Base-by-base conservation (phyloP, 1,140 invertebrate genomes). In the Lepidurus apus region DNA sequence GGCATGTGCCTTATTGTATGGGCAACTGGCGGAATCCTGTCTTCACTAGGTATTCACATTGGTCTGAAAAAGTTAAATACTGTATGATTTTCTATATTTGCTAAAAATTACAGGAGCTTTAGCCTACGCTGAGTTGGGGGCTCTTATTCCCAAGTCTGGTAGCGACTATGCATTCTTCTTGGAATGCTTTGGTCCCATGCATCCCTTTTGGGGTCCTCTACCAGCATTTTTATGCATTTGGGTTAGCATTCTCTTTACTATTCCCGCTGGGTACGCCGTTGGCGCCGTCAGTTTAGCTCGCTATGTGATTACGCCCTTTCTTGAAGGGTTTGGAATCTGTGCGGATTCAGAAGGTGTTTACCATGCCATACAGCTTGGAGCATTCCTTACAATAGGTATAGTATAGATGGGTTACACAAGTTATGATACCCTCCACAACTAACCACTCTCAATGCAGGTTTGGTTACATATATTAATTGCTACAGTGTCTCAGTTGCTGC, bases 281-380 rank as follows among this genome's bases (percentile, higher is more conserved):
- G 75, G 17, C 26, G 47, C 80, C 9, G 1, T 77, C 79, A 34
- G 43, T 13, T 81, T 77, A 42, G 73, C 76, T 43, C 92, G 97
- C 84, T 98, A 98, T 85, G 91, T 94, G 26, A 92, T 95, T 13
- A 93, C 95, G 82, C 93, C 95, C 8, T 96, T 97, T 84, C 91
- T 94, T 77, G 88, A 89, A n/a, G 92, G 73, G 10, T 24, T 79
- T n/a, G 8, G 34, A 3, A 43, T 79, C 9, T 79, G 78, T 6
- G 73, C 65, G 7, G 78, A 79, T 44, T 21, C 42, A 9, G n/a
- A 75, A 8, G 8, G 47, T 9, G n/a, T 44, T 13, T 74, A 34
- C 44, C 17, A 45, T 6, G 43, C 74, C 6, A 75, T 26, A 26
- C 65, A 74, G 17, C 74, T 79, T 1, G n/a, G 74, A 13, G 78